A percentile compares a stretch with the other conserved stretches of the same genome.
These are phyloP conservation scores for Globodera ellingtonae DNA, from an alignment of 1,140 invertebrate genomes.

Conservation along the genomic window DNA sequence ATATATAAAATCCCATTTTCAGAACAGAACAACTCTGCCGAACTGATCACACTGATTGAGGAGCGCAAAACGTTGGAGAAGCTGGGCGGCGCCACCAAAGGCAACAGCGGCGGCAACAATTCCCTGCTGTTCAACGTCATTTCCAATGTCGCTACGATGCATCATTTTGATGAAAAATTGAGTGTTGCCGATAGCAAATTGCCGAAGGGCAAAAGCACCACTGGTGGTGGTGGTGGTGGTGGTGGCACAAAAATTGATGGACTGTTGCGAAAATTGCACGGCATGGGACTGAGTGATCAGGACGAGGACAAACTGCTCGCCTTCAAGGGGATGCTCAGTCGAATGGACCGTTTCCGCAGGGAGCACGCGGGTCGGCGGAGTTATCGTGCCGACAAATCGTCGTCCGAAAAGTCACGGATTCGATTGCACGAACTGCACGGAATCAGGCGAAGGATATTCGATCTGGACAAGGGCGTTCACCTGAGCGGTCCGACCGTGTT, in stretches of 20 bases:
- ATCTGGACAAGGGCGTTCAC: conserved; percentile 41
- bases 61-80: conserved; percentile 45
- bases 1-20: conserved; percentile 18
- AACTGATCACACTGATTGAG: conserved; percentile 35
- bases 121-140: conserved; percentile 26
- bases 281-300: conserved; percentile 38
- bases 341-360: conserved; percentile 30
- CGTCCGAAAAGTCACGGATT: conserved; percentile 16
- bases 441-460: conserved; percentile 36
- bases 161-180: background rate
- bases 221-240: conserved; percentile 1
- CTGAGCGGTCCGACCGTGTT: background rate
- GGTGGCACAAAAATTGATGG: conserved; percentile 15
- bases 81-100: conserved; percentile 37
- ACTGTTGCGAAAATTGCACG: conserved; percentile 40
- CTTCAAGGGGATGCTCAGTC: conserved; percentile 41
- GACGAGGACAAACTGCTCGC: conserved; percentile 48
- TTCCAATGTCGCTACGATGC: background rate
- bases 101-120: background rate
- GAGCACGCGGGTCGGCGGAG: background rate
- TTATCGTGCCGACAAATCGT: background rate
- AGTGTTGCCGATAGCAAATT: background rate
- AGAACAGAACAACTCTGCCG: conserved; percentile 34
- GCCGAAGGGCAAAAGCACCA: background rate
- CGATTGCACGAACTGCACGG: conserved; percentile 11